Percentiles rank a stretch among this genome's conserved stretches.
phyloP scores from a whole-genome alignment of 1,140 invertebrate species.

The Pissodes strobi region DNA sequence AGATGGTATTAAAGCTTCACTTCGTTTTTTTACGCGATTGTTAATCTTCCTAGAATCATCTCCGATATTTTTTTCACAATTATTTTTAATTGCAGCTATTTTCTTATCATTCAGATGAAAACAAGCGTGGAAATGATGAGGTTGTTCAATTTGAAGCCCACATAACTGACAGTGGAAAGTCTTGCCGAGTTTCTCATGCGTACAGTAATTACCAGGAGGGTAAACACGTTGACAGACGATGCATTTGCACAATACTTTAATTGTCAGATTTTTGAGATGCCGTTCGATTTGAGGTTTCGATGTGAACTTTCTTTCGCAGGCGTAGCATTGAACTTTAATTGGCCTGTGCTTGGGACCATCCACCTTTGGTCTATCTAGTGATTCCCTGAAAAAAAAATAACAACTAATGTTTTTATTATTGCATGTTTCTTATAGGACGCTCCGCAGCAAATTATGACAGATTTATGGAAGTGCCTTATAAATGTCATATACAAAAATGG shows the following conservation, averaged over 20 bases:
- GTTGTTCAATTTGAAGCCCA: background rate
- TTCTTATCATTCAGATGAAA: conserved; percentile 16
- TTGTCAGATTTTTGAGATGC: conserved; percentile 59
- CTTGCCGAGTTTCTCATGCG: background rate
- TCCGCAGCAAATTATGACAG: too few species aligned
- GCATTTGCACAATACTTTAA: conserved; percentile 11
- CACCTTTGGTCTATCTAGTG: too few species aligned
- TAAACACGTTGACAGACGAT: conserved; percentile 7
- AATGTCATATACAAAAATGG: too few species aligned
- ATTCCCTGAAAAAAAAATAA: too few species aligned
- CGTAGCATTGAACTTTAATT: conserved; percentile 6
- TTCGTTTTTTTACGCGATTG: too few species aligned
- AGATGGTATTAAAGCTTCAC: too few species aligned
- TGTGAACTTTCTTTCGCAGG: conserved; percentile 63
- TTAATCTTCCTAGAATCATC: too few species aligned
- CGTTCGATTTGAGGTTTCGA: conserved; percentile 59
- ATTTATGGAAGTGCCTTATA: too few species aligned
- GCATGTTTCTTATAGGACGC: too few species aligned
- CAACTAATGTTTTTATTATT: too few species aligned
- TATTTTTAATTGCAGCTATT: too few species aligned
- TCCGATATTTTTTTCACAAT: too few species aligned
- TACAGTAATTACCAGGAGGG: background rate
- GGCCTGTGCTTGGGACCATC: background rate
- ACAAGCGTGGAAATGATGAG: conserved; percentile 5
- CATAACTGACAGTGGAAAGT: conserved; percentile 11